Evolutionary conservation across 2,113 vertebrate species (phyloP).

Genomic region (Pelmatolapia mariae): DNA sequence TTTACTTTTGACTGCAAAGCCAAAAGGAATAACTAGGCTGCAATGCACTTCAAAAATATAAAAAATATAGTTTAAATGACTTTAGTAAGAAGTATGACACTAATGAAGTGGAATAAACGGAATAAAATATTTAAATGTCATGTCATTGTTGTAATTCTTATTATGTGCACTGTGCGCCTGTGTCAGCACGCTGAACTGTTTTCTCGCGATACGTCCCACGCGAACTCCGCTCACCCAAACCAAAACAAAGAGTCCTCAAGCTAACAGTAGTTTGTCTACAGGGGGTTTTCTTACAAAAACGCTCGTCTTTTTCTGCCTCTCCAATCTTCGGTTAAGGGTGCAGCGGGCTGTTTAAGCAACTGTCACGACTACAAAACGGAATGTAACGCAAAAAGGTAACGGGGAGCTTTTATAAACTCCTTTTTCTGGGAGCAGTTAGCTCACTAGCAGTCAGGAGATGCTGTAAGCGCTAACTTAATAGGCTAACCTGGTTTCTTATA

Average conservation of each 20-base stretch:
- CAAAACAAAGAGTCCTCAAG: constrained; percentile 7
- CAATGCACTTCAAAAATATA: background rate
- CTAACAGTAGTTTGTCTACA: background rate
- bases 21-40: background rate
- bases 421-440: background rate
- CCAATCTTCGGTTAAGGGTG: fast-evolving
- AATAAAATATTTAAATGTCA: background rate
- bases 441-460: background rate
- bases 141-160: background rate
- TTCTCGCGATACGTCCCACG: constrained; percentile 33
- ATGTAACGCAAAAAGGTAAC: constrained; percentile 33
- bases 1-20: background rate
- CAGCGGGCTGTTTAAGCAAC: no score
- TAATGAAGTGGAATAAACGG: background rate
- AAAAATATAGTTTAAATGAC: background rate
- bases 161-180: background rate
- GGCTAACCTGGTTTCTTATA: background rate
- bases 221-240: background rate
- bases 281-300: background rate
- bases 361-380: background rate
- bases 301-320: fast-evolving
- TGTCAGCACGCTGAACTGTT: background rate
- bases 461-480: background rate
- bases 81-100: background rate
- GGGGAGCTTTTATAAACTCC: background rate